Evolutionary conservation across 2,888 invertebrate species (phyloP).

Genomic region (Helleia helle): DNA sequence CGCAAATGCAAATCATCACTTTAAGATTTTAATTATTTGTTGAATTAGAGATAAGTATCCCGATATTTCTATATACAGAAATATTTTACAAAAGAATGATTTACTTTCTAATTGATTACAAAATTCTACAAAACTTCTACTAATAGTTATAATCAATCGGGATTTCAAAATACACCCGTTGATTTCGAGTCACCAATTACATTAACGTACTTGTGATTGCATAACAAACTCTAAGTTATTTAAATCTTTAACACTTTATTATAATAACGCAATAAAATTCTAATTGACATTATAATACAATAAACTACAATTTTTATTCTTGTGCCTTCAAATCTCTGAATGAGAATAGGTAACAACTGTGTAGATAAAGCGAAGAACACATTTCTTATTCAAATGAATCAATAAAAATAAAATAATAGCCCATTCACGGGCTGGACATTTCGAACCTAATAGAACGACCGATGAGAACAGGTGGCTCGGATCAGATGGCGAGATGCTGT

Average conservation of each 20-base stretch:
- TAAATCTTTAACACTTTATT: slow-evolving; percentile 4
- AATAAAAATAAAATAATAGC: slow-evolving; percentile 6
- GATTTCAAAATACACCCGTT: no score
- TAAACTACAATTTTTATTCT: slow-evolving; percentile 4
- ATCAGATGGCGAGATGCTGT: slow-evolving; percentile 33
- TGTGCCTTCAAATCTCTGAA: background rate
- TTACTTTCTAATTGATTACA: no score
- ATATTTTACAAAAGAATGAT: no score
- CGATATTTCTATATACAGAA: no score
- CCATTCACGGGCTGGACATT: background rate
- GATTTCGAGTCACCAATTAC: no score
- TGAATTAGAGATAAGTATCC: no score
- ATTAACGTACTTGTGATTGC: no score
- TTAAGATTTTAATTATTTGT: no score
- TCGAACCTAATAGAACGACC: slow-evolving; percentile 7
- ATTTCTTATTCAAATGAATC: slow-evolving; percentile 8
- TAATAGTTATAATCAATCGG: no score
- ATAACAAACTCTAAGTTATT: no score
- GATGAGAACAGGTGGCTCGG: slow-evolving; percentile 25
- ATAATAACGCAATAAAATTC: slow-evolving; percentile 5
- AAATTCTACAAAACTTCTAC: no score
- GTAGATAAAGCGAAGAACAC: slow-evolving; percentile 2
- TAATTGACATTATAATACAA: slow-evolving; percentile 5
- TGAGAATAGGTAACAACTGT: slow-evolving; percentile 9
- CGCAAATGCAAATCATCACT: no score